phyloP scores from a whole-genome alignment of 1,140 invertebrate genomes.

The Panulirus ornatus region DNA sequence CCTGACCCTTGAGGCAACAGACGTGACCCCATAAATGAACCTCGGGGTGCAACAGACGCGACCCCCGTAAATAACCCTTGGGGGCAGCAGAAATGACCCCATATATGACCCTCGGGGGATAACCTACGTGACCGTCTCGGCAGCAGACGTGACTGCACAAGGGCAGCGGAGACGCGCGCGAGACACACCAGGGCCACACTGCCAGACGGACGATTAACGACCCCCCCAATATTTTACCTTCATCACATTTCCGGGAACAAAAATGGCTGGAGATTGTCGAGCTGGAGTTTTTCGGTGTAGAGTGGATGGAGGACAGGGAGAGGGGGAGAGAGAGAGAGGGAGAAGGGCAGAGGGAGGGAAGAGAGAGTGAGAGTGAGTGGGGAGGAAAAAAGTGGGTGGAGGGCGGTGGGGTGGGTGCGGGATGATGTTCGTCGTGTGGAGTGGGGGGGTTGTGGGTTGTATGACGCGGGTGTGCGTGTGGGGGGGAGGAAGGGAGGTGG shows the following conservation, averaged over 20 bases:
- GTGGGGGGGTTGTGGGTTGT: background rate
- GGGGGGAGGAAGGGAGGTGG: background rate
- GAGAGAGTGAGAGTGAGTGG: background rate
- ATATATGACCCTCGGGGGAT: too few species aligned
- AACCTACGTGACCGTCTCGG: too few species aligned
- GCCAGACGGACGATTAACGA: constrained; percentile 13
- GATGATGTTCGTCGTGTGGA: too few species aligned
- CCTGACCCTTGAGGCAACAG: too few species aligned
- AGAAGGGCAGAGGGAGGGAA: background rate
- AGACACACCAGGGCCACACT: background rate
- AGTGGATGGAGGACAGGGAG: background rate
- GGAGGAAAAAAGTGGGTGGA: background rate
- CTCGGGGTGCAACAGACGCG: too few species aligned
- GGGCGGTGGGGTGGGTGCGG: constrained; percentile 2
- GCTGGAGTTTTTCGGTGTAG: constrained; percentile 5
- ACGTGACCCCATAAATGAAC: too few species aligned
- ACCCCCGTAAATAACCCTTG: too few species aligned
- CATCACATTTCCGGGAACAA: constrained; percentile 47
- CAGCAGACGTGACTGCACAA: too few species aligned
- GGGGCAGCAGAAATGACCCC: too few species aligned
- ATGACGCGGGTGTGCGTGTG: background rate
- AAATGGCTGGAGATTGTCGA: constrained; percentile 35
- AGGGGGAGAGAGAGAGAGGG: background rate
- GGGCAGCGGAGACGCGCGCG: too few species aligned
- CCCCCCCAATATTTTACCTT: constrained; percentile 28